These are phyloP conservation scores for Eupsilia transversa DNA, from an alignment of 2,888 invertebrate genomes.

Conservation along the genomic window DNA sequence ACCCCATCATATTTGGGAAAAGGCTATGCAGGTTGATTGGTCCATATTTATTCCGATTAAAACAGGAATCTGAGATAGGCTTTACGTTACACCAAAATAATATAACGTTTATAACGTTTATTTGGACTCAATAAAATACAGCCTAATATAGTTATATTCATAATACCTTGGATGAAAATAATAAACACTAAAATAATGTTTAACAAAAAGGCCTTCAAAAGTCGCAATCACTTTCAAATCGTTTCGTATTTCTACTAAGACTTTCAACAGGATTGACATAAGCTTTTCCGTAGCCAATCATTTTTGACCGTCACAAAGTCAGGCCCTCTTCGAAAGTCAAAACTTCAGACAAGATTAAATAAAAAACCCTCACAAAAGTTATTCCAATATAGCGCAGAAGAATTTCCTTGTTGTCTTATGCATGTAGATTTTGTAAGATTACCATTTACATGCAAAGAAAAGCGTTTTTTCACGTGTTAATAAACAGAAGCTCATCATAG, in stretches of 20 bases:
- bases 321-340: too few species aligned
- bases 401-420: not conserved
- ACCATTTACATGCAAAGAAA: constrained; percentile 26
- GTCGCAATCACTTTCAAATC: not conserved
- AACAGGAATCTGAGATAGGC: not conserved
- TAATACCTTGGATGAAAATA: too few species aligned
- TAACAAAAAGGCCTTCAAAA: not conserved
- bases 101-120: too few species aligned
- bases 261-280: not conserved
- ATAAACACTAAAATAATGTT: not conserved
- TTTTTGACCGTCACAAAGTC: too few species aligned
- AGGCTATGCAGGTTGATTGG: too few species aligned
- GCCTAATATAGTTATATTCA: too few species aligned
- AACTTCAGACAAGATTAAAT: not conserved
- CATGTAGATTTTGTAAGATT: constrained; percentile 31
- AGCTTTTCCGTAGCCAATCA: not conserved
- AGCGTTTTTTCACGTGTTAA: constrained; percentile 32
- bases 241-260: not conserved
- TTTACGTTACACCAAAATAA: not conserved
- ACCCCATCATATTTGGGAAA: too few species aligned
- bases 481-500: constrained; percentile 44
- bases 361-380: not conserved
- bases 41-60: not conserved
- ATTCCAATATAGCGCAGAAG: too few species aligned
- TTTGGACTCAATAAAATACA: too few species aligned